Percentiles rank a stretch among this genome's conserved stretches.
These are phyloP conservation scores for Clunio marinus DNA, from an alignment of 2,888 invertebrate genomes.

Conservation along the genomic window DNA sequence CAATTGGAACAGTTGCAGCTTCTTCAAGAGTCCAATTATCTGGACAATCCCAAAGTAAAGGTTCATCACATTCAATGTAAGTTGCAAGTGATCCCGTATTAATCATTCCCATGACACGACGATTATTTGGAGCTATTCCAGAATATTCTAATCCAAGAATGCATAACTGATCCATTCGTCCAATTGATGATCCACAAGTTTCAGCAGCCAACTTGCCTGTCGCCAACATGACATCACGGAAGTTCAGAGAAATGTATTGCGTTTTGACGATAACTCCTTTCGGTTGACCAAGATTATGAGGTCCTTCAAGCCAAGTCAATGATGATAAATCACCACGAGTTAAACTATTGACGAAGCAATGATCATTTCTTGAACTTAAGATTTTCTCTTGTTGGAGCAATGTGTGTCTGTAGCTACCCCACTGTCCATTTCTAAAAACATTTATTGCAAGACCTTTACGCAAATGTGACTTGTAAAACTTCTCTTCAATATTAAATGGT, in stretches of 20 bases:
- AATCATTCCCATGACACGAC: slow-evolving; percentile 63
- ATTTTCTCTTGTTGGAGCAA: slow-evolving; percentile 55
- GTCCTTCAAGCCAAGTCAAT: slow-evolving; percentile 76
- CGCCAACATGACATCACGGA: slow-evolving; percentile 92
- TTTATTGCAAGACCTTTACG: slow-evolving; percentile 75
- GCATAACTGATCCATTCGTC: slow-evolving; percentile 61
- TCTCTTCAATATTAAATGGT: slow-evolving; percentile 59
- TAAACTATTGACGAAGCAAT: slow-evolving; percentile 72
- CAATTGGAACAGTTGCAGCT: slow-evolving; percentile 73
- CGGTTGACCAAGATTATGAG: slow-evolving; percentile 46
- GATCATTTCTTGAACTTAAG: slow-evolving; percentile 53
- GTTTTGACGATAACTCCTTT: slow-evolving; percentile 52
- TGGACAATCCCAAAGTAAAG: slow-evolving; percentile 62
- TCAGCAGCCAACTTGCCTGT: slow-evolving; percentile 85
- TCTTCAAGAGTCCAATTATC: slow-evolving; percentile 68
- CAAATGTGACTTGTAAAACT: slow-evolving; percentile 63
- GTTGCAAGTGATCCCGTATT: slow-evolving; percentile 56
- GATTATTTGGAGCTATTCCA: slow-evolving; percentile 58
- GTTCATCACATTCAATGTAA: slow-evolving; percentile 61
- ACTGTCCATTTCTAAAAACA: slow-evolving; percentile 55
- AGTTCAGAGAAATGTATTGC: slow-evolving; percentile 79
- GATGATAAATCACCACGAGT: slow-evolving; percentile 83
- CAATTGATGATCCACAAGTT: slow-evolving; percentile 66
- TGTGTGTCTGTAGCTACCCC: slow-evolving; percentile 79
- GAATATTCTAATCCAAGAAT: slow-evolving; percentile 67